phyloP scores from a whole-genome alignment of 2,113 vertebrate species.

The Loxodonta africana region DNA sequence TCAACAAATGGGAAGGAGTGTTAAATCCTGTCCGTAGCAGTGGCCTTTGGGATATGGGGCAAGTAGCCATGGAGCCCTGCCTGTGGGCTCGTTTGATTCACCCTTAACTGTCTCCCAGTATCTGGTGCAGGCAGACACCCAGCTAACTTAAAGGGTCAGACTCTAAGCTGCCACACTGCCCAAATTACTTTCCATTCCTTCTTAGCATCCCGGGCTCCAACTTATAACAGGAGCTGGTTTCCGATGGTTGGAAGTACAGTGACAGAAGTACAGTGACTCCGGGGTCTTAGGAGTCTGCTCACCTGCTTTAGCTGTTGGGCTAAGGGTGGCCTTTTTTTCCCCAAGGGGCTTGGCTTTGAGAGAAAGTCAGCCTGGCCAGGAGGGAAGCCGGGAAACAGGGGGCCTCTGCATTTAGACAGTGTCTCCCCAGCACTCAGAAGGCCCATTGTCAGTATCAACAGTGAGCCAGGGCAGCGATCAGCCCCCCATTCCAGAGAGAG shows the following conservation, averaged over 20 bases:
- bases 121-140: not conserved
- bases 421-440: not conserved
- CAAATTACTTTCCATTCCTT: not conserved
- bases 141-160: not conserved
- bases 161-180: not conserved
- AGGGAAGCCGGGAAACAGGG: not conserved
- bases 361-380: not conserved
- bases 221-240: not conserved
- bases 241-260: not conserved
- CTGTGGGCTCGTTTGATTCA: not conserved
- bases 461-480: not conserved
- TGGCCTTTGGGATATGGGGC: not conserved
- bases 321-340: not conserved
- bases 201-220: not conserved
- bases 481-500: not conserved
- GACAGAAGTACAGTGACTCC: not conserved
- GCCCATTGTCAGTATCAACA: fast-evolving
- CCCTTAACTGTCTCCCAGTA: not conserved
- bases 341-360: slow-evolving; percentile 15
- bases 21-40: not conserved
- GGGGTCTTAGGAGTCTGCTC: not conserved
- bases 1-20: not conserved
- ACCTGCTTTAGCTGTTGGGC: fast-evolving
- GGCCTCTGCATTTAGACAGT: not conserved
- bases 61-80: not conserved